These are phyloP conservation scores for Channallabes apus DNA, from an alignment of 2,797 vertebrate species.

Conservation along the genomic window DNA sequence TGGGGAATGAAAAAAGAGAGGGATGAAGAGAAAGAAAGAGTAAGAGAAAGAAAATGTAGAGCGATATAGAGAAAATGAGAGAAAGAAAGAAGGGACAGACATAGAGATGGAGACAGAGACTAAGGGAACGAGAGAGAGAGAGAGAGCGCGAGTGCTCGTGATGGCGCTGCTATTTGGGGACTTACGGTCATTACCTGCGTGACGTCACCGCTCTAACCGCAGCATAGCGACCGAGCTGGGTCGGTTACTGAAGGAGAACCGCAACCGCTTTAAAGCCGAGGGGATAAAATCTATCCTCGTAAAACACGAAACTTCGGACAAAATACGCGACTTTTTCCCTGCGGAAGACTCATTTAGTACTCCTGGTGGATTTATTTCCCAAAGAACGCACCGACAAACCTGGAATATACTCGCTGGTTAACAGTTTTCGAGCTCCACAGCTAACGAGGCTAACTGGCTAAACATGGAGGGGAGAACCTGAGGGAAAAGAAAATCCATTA, in stretches of 20 bases:
- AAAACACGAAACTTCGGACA: neutral
- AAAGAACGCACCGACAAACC: neutral
- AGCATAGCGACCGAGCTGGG: slow-evolving; percentile 62
- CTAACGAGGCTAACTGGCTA: slow-evolving; percentile 55
- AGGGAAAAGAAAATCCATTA: slow-evolving; percentile 26
- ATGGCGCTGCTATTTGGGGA: slow-evolving; percentile 64
- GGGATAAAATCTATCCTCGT: neutral
- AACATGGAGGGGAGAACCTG: slow-evolving; percentile 60
- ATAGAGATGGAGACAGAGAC: no score
- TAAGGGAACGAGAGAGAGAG: neutral
- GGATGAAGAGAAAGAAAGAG: neutral
- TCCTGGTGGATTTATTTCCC: neutral
- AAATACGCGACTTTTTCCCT: slow-evolving; percentile 19
- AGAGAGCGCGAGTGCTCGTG: neutral
- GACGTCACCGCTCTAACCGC: slow-evolving; percentile 62
- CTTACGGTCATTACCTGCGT: slow-evolving; percentile 73
- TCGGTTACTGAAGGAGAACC: slow-evolving; percentile 48
- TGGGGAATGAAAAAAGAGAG: neutral
- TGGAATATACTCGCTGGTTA: slow-evolving; percentile 18
- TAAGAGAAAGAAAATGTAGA: neutral
- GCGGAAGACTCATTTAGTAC: neutral
- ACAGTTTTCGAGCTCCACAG: slow-evolving; percentile 36
- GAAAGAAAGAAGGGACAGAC: no score
- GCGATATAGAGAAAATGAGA: no score
- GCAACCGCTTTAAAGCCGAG: slow-evolving; percentile 46